These are phyloP conservation scores for Lepus europaeus DNA, from an alignment of 2,113 vertebrate species.

Conservation along the genomic window DNA sequence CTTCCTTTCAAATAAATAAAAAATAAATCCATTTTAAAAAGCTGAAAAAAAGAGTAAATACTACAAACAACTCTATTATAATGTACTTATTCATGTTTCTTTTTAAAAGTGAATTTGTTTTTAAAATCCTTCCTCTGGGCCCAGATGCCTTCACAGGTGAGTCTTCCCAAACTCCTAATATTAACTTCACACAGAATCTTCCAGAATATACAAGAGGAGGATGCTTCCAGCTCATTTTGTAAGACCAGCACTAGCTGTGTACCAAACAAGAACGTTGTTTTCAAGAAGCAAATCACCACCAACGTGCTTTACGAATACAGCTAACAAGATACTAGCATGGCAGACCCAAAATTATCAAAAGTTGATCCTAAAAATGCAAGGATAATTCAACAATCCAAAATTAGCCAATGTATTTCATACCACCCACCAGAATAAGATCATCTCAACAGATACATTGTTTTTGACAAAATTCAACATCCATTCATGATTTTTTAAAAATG, in stretches of 20 bases:
- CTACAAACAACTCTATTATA: not conserved
- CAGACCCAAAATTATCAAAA: not conserved
- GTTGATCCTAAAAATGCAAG: not conserved
- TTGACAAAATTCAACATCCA: constrained; percentile 4
- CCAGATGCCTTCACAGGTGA: not conserved
- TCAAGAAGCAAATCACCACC: too few species aligned
- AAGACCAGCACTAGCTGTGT: not conserved
- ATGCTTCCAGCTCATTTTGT: not conserved
- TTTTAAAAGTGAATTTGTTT: not conserved
- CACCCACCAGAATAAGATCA: not conserved
- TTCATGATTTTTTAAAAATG: not conserved
- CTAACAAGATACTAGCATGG: not conserved
- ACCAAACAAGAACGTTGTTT: not conserved
- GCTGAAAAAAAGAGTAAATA: too few species aligned
- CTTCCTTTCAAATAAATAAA: too few species aligned
- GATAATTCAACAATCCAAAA: not conserved
- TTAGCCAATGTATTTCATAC: not conserved
- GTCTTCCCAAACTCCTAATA: not conserved
- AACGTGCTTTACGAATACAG: not conserved
- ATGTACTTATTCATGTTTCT: not conserved
- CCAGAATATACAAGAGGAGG: not conserved
- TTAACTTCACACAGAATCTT: not conserved
- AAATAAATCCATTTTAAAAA: too few species aligned
- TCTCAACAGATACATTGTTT: not conserved
- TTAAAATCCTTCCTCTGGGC: not conserved